Percentiles rank a stretch among this genome's conserved stretches.
Conservation (phyloP, 2,113 vertebrate genomes). For the Embiotoca jacksoni region DNA sequence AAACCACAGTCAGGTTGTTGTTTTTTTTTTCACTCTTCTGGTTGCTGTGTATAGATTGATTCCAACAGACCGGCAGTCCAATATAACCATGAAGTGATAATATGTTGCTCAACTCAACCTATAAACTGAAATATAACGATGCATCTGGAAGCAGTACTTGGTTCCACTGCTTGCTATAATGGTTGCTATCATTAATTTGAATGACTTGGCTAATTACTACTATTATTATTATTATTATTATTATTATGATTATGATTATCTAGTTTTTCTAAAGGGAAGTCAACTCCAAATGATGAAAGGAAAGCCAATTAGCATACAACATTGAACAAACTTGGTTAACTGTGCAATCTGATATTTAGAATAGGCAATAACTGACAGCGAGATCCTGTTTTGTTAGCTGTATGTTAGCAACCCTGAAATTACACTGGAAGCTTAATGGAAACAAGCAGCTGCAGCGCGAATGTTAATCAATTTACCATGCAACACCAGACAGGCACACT, state of each 20-base stretch:
- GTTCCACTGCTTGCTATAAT: too few species aligned
- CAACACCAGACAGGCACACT: constrained; percentile 8
- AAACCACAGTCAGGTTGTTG: neutral
- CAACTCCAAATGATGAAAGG: neutral
- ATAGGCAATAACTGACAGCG: neutral
- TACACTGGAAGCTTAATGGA: constrained; percentile 21
- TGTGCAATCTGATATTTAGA: constrained; percentile 2
- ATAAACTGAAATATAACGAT: too few species aligned
- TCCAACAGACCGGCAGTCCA: neutral
- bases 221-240: too few species aligned
- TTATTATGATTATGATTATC: neutral
- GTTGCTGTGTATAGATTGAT: neutral
- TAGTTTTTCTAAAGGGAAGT: neutral
- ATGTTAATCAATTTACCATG: constrained; percentile 20
- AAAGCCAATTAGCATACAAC: neutral
- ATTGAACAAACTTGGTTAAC: neutral
- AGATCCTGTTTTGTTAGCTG: constrained; percentile 30
- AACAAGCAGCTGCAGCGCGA: constrained; percentile 36
- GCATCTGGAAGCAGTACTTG: too few species aligned
- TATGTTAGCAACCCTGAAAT: constrained; percentile 16
- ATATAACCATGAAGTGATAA: neutral
- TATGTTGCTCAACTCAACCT: neutral
- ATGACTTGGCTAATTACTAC: too few species aligned
- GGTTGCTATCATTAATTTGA: too few species aligned
- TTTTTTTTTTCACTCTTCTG: neutral